phyloP scores from a whole-genome alignment of 2,113 vertebrate species.

The Etia nguti region DNA sequence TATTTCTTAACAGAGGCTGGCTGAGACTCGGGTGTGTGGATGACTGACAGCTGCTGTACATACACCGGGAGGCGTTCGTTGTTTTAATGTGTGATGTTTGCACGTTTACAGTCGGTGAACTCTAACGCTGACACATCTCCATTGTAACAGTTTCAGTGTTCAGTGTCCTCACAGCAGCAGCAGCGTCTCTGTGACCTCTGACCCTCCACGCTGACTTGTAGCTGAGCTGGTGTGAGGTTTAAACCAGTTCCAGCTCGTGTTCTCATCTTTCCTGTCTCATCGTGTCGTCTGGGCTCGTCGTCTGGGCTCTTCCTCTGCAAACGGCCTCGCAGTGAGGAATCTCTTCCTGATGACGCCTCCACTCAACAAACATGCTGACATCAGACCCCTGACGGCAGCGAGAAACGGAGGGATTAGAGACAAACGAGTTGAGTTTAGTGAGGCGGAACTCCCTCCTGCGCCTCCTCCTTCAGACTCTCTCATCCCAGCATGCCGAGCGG shows the following conservation, averaged over 20 bases:
- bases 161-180: not conserved
- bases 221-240: not conserved
- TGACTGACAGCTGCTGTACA: not conserved
- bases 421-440: slow-evolving; percentile 32
- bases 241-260: not conserved
- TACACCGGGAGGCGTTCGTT: not conserved
- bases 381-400: not conserved
- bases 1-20: not conserved
- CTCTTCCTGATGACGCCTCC: not conserved
- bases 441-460: slow-evolving; percentile 33
- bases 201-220: not conserved
- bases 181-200: not conserved
- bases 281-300: not conserved
- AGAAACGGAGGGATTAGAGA: slow-evolving; percentile 7
- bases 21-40: not conserved
- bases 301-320: not conserved
- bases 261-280: not conserved
- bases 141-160: not conserved
- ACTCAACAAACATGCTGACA: not conserved
- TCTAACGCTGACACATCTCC: not conserved
- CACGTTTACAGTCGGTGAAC: not conserved
- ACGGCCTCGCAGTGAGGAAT: not conserved
- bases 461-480: not conserved
- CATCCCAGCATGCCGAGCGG: slow-evolving; percentile 5
- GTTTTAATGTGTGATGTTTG: not conserved